Conservation (phyloP, 2,888 invertebrate species). For the Lutraria lutraria region DNA sequence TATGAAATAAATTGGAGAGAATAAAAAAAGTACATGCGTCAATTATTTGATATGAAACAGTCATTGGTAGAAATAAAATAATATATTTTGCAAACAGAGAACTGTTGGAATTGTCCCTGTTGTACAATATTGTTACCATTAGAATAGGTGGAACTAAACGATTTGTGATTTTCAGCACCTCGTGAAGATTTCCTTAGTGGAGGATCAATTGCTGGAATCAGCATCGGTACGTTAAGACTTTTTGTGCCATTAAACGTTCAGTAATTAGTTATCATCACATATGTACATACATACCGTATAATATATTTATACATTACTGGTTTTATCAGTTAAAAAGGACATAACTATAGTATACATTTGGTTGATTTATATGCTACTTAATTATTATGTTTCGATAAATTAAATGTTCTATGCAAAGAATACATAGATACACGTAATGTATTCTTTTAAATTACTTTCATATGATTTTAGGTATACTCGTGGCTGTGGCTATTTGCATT, state of each 20-base stretch:
- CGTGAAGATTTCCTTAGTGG: slow-evolving; percentile 44
- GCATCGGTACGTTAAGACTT: slow-evolving; percentile 37
- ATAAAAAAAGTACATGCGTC: too few relatives aligned
- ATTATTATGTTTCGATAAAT: not conserved
- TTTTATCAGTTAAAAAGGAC: too few relatives aligned
- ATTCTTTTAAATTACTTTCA: not conserved
- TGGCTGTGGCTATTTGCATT: slow-evolving; percentile 51
- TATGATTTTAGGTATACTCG: slow-evolving; percentile 53
- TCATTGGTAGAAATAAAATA: too few relatives aligned
- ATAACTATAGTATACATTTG: not conserved
- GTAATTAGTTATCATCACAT: too few relatives aligned
- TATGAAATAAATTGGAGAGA: too few relatives aligned
- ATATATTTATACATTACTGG: too few relatives aligned
- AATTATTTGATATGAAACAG: too few relatives aligned
- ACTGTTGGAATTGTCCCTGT: too few relatives aligned
- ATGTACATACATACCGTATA: too few relatives aligned
- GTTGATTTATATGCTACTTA: not conserved
- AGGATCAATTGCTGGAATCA: slow-evolving; percentile 48
- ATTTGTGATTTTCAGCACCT: slow-evolving; percentile 41
- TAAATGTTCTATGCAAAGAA: not conserved
- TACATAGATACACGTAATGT: not conserved
- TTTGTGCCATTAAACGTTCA: too few relatives aligned
- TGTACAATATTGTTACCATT: too few relatives aligned
- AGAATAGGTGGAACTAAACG: not conserved
- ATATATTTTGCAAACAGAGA: too few relatives aligned